Percentiles rank a stretch among this genome's conserved stretches.
phyloP scores from a whole-genome alignment of 2,888 invertebrate genomes.

The Dryocosmus kuriphilus region DNA sequence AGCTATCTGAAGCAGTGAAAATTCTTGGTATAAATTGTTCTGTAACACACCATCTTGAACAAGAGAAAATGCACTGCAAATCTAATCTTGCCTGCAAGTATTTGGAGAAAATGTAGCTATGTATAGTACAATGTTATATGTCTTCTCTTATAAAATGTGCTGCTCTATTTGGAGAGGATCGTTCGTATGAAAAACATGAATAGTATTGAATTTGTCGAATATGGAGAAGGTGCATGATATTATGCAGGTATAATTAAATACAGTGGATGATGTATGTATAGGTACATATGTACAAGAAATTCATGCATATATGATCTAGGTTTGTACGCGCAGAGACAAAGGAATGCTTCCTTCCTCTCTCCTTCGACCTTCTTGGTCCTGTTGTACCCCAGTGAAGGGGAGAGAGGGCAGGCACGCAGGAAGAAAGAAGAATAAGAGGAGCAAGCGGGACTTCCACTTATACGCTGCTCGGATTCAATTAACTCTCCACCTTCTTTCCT shows the following conservation, averaged over 20 bases:
- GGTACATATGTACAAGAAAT: conserved; percentile 46
- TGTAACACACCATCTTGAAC: no score
- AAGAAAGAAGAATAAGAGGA: conserved; percentile 74
- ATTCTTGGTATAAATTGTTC: no score
- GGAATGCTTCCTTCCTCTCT: conserved; percentile 66
- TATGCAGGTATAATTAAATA: conserved; percentile 23
- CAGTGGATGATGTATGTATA: conserved; percentile 51
- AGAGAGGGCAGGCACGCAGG: conserved; percentile 62
- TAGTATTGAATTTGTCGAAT: neutral
- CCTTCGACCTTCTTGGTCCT: conserved; percentile 54
- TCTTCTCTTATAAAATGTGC: no score
- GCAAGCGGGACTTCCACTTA: conserved; percentile 74
- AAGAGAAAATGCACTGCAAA: no score
- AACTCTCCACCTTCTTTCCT: conserved; percentile 73
- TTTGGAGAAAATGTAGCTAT: no score
- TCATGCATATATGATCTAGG: conserved; percentile 64
- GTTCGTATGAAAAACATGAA: neutral
- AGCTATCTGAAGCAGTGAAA: no score
- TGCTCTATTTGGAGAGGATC: no score
- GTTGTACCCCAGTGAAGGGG: conserved; percentile 50
- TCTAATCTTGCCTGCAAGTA: no score
- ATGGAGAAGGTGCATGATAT: neutral
- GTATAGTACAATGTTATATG: no score
- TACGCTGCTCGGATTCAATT: conserved; percentile 78
- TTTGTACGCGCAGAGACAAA: conserved; percentile 74